Evolutionary conservation across 2,888 invertebrate genomes (phyloP).

Genomic region (Tillus elongatus): DNA sequence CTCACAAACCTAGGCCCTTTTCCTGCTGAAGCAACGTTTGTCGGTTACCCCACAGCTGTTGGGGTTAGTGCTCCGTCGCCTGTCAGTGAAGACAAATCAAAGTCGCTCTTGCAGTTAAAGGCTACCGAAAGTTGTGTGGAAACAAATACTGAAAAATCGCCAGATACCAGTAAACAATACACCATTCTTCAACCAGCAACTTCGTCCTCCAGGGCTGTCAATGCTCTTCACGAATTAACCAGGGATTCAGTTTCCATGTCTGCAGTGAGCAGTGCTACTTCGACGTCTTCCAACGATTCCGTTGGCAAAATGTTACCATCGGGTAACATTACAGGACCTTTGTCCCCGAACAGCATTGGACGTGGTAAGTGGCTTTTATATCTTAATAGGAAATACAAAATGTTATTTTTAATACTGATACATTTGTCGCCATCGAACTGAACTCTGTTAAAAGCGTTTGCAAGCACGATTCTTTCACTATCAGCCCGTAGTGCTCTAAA

Average conservation of each 20-base stretch:
- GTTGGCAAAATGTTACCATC: slow-evolving; percentile 30
- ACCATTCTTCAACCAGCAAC: slow-evolving; percentile 80
- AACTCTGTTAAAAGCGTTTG: too few relatives aligned
- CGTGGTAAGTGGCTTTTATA: slow-evolving; percentile 62
- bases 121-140: slow-evolving; percentile 26
- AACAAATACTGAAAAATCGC: slow-evolving; percentile 35
- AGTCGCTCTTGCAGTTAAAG: slow-evolving; percentile 44
- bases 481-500: too few relatives aligned
- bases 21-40: slow-evolving; percentile 65
- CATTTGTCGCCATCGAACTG: too few relatives aligned
- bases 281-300: slow-evolving; percentile 36
- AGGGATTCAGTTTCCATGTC: slow-evolving; percentile 55
- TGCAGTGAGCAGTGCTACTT: slow-evolving; percentile 21
- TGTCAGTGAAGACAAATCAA: slow-evolving; percentile 41
- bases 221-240: slow-evolving; percentile 65
- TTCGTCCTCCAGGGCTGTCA: slow-evolving; percentile 70
- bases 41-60: slow-evolving; percentile 54
- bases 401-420: too few relatives aligned
- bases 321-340: slow-evolving; percentile 47
- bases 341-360: slow-evolving; percentile 68
- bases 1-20: slow-evolving; percentile 50
- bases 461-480: too few relatives aligned
- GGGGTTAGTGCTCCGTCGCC: slow-evolving; percentile 18
- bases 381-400: background rate
- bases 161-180: slow-evolving; percentile 65